Conservation (phyloP, 2,888 invertebrate species). For the Matsumyia berberina region DNA sequence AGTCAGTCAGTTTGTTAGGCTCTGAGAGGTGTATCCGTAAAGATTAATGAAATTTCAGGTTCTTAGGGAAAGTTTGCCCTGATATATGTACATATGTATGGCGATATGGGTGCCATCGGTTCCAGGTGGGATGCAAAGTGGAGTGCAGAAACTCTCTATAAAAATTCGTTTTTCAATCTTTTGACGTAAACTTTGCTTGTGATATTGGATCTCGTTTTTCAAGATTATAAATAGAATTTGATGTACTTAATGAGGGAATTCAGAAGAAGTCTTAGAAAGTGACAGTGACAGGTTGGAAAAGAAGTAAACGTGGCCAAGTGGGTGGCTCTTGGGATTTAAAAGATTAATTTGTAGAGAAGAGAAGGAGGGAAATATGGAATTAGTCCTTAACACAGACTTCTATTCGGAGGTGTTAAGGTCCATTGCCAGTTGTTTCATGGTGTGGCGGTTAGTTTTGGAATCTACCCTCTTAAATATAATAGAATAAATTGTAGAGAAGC, state of each 20-base stretch:
- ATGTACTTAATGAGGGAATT: not conserved
- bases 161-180: conserved; percentile 8
- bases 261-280: not conserved
- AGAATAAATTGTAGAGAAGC: too few relatives aligned
- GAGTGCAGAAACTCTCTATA: conserved; percentile 32
- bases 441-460: not conserved
- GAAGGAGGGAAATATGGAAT: too few relatives aligned
- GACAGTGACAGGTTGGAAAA: too few relatives aligned
- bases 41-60: conserved; percentile 71
- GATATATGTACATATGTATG: conserved; percentile 36
- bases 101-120: conserved; percentile 2
- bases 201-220: conserved; percentile 5
- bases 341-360: too few relatives aligned
- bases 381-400: too few relatives aligned
- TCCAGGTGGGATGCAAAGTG: not conserved
- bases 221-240: conserved; percentile 38
- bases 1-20: conserved; percentile 61
- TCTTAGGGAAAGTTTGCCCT: conserved; percentile 48
- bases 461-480: too few relatives aligned
- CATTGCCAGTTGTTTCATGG: too few relatives aligned
- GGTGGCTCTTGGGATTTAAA: too few relatives aligned
- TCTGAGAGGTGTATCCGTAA: conserved; percentile 49
- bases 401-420: too few relatives aligned
- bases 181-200: not conserved
- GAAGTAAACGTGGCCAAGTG: too few relatives aligned